Conservation (phyloP, 2,797 vertebrate genomes). For the Cynopterus sphinx region DNA sequence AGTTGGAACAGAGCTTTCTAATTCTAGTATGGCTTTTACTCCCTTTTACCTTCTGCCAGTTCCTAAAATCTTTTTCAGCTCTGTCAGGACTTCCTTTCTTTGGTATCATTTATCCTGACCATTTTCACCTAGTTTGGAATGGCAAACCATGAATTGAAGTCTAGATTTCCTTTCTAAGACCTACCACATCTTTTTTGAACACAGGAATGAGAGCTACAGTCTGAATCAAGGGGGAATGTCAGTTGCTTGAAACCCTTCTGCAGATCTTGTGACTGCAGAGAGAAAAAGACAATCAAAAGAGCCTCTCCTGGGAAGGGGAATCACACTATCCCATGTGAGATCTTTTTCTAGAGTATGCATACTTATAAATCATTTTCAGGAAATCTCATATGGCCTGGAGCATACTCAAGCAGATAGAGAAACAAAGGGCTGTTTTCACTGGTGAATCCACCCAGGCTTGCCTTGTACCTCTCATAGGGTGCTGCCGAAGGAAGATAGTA, state of each 20-base stretch:
- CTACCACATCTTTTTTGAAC: not conserved
- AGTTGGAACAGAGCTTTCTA: not conserved
- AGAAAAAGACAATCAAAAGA: conserved; percentile 56
- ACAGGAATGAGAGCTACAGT: not conserved
- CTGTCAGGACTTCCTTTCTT: not conserved
- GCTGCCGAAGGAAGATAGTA: not conserved
- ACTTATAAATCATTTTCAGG: conserved; percentile 36
- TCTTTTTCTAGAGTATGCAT: not conserved
- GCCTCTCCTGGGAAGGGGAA: conserved; percentile 8
- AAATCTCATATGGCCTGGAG: conserved; percentile 38
- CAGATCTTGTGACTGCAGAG: conserved; percentile 70
- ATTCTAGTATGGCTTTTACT: not conserved
- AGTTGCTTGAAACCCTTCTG: conserved; percentile 51
- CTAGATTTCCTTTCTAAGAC: not conserved
- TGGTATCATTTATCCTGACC: not conserved
- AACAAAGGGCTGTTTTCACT: conserved; percentile 65
- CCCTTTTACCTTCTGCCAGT: not conserved
- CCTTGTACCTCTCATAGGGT: conserved; percentile 11
- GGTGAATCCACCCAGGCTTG: not conserved
- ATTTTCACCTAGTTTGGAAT: not conserved
- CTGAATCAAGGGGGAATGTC: conserved; percentile 17
- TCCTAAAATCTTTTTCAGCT: not conserved
- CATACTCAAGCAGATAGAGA: not conserved
- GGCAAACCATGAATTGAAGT: not conserved
- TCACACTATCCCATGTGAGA: conserved; percentile 47